Percentiles rank a stretch among this genome's conserved stretches.
Conservation (phyloP, 1,140 invertebrate species). For the Mactra quadrangularis region DNA sequence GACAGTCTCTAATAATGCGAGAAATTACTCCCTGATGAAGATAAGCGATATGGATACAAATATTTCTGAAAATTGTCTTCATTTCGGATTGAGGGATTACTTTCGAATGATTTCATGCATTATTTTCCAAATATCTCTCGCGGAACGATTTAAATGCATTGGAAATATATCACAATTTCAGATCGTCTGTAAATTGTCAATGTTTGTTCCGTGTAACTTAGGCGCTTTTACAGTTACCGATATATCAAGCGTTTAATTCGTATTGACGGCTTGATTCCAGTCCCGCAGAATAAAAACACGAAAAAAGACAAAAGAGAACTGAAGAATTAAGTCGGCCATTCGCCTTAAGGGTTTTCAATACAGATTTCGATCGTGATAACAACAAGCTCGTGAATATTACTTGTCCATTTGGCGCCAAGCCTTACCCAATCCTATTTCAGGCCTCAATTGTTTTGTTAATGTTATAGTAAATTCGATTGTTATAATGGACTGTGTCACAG, state of each 20-base stretch:
- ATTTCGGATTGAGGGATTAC: conserved; percentile 12
- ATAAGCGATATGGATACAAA: conserved; percentile 19
- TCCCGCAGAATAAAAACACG: conserved; percentile 3
- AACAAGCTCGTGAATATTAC: conserved; percentile 28
- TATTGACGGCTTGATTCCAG: conserved; percentile 42
- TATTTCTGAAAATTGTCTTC: conserved; percentile 12
- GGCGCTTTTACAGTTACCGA: conserved; percentile 19
- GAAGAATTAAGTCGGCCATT: conserved; percentile 37
- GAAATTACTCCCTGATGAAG: conserved; percentile 54
- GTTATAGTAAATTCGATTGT: too few relatives aligned
- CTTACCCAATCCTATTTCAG: conserved; percentile 44
- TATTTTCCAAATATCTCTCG: conserved; percentile 24
- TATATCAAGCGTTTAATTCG: conserved; percentile 52
- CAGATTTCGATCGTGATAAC: conserved; percentile 57
- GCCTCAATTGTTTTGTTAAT: conserved; percentile 21
- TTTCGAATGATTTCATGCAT: conserved; percentile 46
- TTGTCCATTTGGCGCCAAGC: conserved; percentile 44
- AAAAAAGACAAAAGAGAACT: conserved; percentile 38
- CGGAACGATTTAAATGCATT: conserved; percentile 58
- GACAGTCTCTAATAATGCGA: conserved; percentile 45
- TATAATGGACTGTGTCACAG: too few relatives aligned
- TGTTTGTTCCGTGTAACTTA: conserved; percentile 30
- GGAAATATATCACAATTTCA: conserved; percentile 57
- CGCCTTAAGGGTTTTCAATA: conserved; percentile 56
- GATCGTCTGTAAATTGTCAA: conserved; percentile 39